phyloP scores from a whole-genome alignment of 2,888 invertebrate species.

The Synergus umbraculus region DNA sequence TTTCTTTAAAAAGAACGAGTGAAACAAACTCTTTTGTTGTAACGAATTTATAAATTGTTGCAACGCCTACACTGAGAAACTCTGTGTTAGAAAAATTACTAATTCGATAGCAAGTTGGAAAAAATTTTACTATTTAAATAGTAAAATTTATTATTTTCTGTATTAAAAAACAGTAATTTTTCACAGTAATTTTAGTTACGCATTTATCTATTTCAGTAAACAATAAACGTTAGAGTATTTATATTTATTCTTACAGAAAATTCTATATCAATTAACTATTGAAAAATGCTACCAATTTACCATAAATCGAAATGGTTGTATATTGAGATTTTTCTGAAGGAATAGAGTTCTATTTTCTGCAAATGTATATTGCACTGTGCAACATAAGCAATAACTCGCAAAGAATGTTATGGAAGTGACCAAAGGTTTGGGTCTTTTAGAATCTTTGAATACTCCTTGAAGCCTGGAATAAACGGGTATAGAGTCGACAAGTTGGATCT shows the following conservation, averaged over 20 bases:
- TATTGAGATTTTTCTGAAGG: slow-evolving; percentile 15
- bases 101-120: too few relatives aligned
- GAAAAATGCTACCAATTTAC: neutral
- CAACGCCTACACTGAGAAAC: too few relatives aligned
- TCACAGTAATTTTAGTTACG: too few relatives aligned
- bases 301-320: neutral
- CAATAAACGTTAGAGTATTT: too few relatives aligned
- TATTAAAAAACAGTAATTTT: too few relatives aligned
- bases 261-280: too few relatives aligned
- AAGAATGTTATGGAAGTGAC: slow-evolving; percentile 12
- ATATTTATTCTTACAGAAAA: too few relatives aligned
- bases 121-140: too few relatives aligned
- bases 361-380: neutral
- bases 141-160: too few relatives aligned
- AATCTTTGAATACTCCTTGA: slow-evolving; percentile 29
- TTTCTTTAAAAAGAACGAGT: neutral
- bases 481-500: slow-evolving; percentile 42
- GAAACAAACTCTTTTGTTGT: neutral
- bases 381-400: slow-evolving; percentile 23
- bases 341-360: slow-evolving; percentile 14
- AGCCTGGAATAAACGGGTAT: slow-evolving; percentile 21
- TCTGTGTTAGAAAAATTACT: too few relatives aligned
- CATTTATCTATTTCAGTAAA: too few relatives aligned
- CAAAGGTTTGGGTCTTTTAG: slow-evolving; percentile 26
- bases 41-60: neutral